Percentiles rank a stretch among this genome's conserved stretches.
Evolutionary conservation across 2,888 invertebrate genomes (phyloP).

Genomic region (Volucella zonaria): DNA sequence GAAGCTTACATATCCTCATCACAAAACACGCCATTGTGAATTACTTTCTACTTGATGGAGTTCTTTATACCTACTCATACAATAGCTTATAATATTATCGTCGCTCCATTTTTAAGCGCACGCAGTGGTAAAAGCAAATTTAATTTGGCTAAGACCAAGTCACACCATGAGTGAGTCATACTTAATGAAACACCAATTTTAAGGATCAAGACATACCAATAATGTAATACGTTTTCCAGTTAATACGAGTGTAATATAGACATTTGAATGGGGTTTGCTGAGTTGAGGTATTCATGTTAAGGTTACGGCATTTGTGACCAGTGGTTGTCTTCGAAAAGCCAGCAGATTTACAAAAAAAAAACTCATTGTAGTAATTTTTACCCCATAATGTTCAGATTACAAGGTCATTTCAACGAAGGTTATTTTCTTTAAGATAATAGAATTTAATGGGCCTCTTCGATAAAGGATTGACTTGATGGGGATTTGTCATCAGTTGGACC

Average conservation of each 20-base stretch:
- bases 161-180: conserved; percentile 39
- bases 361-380: too few species aligned
- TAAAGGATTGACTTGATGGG: too few species aligned
- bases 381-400: too few species aligned
- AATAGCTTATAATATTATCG: conserved; percentile 22
- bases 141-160: conserved; percentile 37
- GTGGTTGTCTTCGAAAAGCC: too few species aligned
- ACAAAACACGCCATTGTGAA: conserved; percentile 42
- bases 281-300: not conserved
- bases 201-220: conserved; percentile 60
- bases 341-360: too few species aligned
- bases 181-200: conserved; percentile 55
- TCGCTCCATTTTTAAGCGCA: conserved; percentile 31
- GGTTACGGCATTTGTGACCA: too few species aligned
- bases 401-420: too few species aligned
- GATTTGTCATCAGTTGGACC: too few species aligned
- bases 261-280: conserved; percentile 16
- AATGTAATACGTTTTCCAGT: conserved; percentile 38
- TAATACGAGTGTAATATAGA: not conserved
- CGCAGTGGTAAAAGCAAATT: conserved; percentile 50
- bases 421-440: too few species aligned
- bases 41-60: not conserved
- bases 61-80: conserved; percentile 18
- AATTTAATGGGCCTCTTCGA: too few species aligned
- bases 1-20: conserved; percentile 15